Evolutionary conservation across 2,113 vertebrate species (phyloP).

Genomic region (Condylura cristata): DNA sequence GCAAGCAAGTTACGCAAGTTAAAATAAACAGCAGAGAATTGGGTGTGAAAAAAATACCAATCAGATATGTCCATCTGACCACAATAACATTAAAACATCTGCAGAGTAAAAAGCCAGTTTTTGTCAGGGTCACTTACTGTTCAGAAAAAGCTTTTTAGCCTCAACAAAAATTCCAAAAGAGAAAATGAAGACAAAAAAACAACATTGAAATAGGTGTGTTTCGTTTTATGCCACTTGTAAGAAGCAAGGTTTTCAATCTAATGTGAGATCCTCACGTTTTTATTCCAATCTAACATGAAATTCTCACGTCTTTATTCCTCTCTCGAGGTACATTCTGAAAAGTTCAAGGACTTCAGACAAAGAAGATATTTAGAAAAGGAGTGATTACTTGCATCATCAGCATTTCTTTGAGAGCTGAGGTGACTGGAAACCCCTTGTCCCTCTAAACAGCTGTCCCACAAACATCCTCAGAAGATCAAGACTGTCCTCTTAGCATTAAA

Average conservation of each 20-base stretch:
- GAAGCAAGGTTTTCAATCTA: conserved; percentile 1
- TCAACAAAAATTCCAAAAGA: conserved; percentile 66
- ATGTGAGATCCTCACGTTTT: background rate
- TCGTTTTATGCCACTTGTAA: conserved; percentile 42
- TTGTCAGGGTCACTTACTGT: conserved; percentile 71
- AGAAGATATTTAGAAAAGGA: conserved; percentile 12
- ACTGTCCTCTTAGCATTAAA: background rate
- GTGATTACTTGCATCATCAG: background rate
- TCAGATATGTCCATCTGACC: conserved; percentile 63
- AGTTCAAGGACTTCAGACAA: conserved; percentile 17
- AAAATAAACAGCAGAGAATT: conserved; percentile 74
- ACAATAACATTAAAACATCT: conserved; percentile 42
- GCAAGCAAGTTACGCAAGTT: conserved; percentile 66
- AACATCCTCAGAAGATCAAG: conserved; percentile 14
- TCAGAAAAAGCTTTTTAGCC: conserved; percentile 67
- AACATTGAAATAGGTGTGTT: conserved; percentile 45
- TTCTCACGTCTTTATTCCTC: background rate
- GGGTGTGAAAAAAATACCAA: conserved; percentile 69
- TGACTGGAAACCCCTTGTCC: background rate
- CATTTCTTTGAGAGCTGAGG: background rate
- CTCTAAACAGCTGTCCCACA: background rate
- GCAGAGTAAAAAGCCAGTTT: conserved; percentile 57
- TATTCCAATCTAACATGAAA: background rate
- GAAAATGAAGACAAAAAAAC: conserved; percentile 47
- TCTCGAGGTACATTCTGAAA: background rate